These are phyloP conservation scores for Cygnus atratus DNA, from an alignment of 2,113 vertebrate species.

Conservation along the genomic window DNA sequence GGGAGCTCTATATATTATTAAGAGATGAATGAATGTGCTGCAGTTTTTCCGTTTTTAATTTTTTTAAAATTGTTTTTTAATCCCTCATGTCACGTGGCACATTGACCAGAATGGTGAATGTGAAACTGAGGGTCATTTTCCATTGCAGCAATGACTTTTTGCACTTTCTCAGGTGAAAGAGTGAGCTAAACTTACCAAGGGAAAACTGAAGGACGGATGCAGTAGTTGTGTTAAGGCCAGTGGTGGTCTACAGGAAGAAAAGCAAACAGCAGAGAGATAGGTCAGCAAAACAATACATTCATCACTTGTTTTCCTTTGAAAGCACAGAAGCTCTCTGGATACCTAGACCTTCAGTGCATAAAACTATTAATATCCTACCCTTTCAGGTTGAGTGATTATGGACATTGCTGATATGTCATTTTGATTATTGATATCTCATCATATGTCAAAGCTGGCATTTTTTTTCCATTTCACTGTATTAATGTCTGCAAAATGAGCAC, in stretches of 20 bases:
- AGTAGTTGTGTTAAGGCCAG: slow-evolving; percentile 92
- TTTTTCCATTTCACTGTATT: neutral
- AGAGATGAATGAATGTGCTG: neutral
- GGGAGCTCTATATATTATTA: neutral
- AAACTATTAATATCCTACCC: neutral
- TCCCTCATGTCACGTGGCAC: neutral
- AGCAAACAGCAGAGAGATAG: slow-evolving; percentile 11
- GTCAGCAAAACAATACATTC: neutral
- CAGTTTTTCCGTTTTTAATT: neutral
- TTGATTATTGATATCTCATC: slow-evolving; percentile 5
- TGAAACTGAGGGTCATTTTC: neutral
- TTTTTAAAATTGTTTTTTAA: neutral
- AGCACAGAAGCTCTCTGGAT: neutral
- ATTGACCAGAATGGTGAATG: neutral
- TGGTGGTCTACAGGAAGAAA: slow-evolving; percentile 82
- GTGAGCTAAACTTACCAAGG: slow-evolving; percentile 85
- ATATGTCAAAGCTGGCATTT: neutral
- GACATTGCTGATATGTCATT: neutral
- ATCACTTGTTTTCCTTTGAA: neutral
- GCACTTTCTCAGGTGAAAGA: neutral
- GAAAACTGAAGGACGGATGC: slow-evolving; percentile 97
- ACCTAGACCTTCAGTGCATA: neutral
- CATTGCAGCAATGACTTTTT: neutral
- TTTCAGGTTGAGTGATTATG: neutral
- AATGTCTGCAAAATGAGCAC: neutral